Percentiles rank a stretch among this genome's conserved stretches.
phyloP scores from a whole-genome alignment of 2,888 invertebrate species.

The Onthophagus sagittarius region DNA sequence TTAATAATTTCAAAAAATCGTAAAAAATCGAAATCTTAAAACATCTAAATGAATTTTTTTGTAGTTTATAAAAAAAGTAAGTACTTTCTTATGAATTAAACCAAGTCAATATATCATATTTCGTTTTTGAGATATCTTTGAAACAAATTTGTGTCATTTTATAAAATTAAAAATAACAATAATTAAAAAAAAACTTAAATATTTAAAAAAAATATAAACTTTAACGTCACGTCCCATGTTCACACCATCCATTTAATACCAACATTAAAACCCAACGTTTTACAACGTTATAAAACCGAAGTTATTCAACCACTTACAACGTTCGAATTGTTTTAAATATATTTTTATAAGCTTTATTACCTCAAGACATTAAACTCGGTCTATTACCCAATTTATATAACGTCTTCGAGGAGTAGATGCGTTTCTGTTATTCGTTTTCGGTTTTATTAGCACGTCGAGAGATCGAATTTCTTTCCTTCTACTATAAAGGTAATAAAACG shows the following conservation, averaged over 20 bases:
- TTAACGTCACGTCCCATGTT: too few species aligned
- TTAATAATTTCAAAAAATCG: too few species aligned
- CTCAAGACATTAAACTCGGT: neutral
- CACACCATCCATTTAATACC: neutral
- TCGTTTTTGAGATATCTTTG: too few species aligned
- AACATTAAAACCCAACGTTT: neutral
- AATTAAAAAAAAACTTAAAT: too few species aligned
- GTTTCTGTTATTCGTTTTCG: neutral
- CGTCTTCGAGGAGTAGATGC: neutral
- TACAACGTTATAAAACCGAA: neutral
- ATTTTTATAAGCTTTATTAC: neutral
- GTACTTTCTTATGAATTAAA: too few species aligned
- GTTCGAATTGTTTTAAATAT: neutral
- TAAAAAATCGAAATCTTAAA: too few species aligned
- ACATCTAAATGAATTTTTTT: too few species aligned
- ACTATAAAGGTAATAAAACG: neutral
- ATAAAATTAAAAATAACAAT: too few species aligned
- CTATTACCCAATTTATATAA: neutral
- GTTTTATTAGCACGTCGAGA: neutral
- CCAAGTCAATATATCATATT: too few species aligned
- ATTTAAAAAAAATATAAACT: too few species aligned
- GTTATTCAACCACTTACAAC: neutral
- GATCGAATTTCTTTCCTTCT: neutral
- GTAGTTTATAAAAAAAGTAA: too few species aligned
- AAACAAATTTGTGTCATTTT: too few species aligned